Base-by-base conservation (phyloP, 2,113 vertebrate species). In the Alligator mississippiensis region DNA sequence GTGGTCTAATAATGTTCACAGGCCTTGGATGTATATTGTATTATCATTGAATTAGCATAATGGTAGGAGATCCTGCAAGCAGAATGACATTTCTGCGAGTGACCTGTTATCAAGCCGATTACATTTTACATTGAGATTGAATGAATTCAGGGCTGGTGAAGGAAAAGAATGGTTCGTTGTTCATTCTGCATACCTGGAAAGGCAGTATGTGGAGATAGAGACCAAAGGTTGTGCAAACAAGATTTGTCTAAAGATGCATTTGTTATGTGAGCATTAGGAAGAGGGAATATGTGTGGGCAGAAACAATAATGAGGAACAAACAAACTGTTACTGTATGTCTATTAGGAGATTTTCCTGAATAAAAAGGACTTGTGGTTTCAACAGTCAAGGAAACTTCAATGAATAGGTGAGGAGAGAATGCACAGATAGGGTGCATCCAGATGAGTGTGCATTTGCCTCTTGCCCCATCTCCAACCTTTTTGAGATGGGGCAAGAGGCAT, bases 21-120 rank as follows among this genome's bases (percentile, higher is more conserved):
- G 25, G 89, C 84, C 78, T 92, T 77, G 5, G 24, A 66, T 92
- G 54, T 91, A 19, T 58, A 86, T 87, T 60, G 63, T 47, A 68
- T 92, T 94, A 90, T 95, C 89, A 77, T 72, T 77, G 93, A 97
- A 97, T 97, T 97, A 97, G 94, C 97, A 95, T 96, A 88, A 93
- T 77, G 94, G 88, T 57, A 92, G 96, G 95, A 82, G 89, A 96
- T 94, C 92, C 77, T 93, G 94, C 25, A 70, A 96, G 90, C 93
- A 94, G 94, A 97, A 83, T 85, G 91, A 58, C 94, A 86, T 95
- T 95, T 89, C 95, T 96, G 66, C 38, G 38, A 96, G 96, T 97
- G 97, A 98, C 97, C 97, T 96, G 89, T 97, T 97, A 96, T 89
- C 87, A 72, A 68, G 75, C 80, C 3, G 64, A 90, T 96, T 97